phyloP scores from a whole-genome alignment of 1,140 invertebrate genomes.

The Yoshiicerus persimilis region DNA sequence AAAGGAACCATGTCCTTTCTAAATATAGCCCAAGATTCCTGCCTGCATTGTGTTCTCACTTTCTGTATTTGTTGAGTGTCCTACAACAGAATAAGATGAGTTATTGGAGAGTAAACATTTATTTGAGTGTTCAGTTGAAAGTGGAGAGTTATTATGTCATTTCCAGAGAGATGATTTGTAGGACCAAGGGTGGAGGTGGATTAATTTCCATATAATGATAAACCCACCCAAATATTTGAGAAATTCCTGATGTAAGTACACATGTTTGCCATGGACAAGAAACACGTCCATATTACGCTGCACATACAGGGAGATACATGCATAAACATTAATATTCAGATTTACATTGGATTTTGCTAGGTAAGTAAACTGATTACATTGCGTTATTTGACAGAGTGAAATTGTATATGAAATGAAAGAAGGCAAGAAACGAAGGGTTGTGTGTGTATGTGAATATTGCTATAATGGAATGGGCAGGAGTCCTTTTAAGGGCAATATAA shows the following conservation, averaged over 20 bases:
- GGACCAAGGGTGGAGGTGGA: not conserved
- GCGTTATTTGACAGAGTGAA: not conserved
- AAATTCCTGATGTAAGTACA: constrained; percentile 5
- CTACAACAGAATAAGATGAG: no score
- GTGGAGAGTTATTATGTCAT: not conserved
- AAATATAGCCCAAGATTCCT: no score
- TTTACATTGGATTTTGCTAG: not conserved
- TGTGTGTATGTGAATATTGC: not conserved
- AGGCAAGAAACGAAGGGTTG: not conserved
- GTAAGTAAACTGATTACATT: not conserved
- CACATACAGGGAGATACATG: not conserved
- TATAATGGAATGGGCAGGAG: not conserved
- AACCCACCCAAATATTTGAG: constrained; percentile 24
- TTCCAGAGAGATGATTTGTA: not conserved
- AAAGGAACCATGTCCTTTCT: no score
- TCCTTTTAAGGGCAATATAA: constrained; percentile 20
- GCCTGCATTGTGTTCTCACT: no score
- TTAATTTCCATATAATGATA: not conserved
- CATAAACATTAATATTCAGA: not conserved
- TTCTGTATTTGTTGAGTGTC: no score
- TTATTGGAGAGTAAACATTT: not conserved
- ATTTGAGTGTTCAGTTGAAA: not conserved
- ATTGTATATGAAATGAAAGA: no score
- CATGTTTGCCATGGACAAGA: not conserved
- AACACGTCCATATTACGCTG: not conserved